Percentiles rank a stretch among this genome's conserved stretches.
Conservation (phyloP, 2,888 invertebrate genomes). For the Stenodema calcarata region DNA sequence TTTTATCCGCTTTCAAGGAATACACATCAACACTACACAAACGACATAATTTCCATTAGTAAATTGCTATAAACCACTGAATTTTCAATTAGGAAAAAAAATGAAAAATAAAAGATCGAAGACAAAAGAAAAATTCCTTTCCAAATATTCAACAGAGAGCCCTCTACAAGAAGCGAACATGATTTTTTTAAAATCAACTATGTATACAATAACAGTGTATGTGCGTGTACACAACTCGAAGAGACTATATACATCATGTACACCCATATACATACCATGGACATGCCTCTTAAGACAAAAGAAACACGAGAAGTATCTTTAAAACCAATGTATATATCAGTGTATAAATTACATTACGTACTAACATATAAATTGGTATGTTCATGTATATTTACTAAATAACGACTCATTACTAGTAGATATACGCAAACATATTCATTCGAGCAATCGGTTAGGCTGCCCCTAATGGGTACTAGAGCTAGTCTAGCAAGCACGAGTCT, state of each 20-base stretch:
- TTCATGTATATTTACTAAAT: conserved; percentile 2
- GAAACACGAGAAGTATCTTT: conserved; percentile 35
- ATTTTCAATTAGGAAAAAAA: neutral
- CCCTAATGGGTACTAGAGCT: conserved; percentile 46
- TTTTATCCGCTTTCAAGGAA: neutral
- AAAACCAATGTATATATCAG: conserved; percentile 41
- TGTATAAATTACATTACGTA: conserved; percentile 39
- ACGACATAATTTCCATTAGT: neutral
- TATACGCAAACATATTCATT: conserved; percentile 18
- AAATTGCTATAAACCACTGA: neutral
- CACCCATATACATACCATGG: conserved; percentile 39
- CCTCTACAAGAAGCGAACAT: conserved; percentile 36
- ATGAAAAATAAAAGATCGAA: neutral
- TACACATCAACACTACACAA: conserved; percentile 34
- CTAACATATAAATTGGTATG: conserved; percentile 36
- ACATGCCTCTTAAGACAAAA: conserved; percentile 39
- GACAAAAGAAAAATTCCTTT: neutral
- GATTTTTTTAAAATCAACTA: conserved; percentile 23
- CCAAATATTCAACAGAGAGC: conserved; percentile 23
- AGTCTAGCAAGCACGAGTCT: conserved; percentile 46
- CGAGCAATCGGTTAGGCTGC: conserved; percentile 48
- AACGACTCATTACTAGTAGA: neutral
- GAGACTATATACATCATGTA: conserved; percentile 49
- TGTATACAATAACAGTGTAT: conserved; percentile 42
- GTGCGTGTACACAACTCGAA: conserved; percentile 48